Percentiles rank a stretch among this genome's conserved stretches.
These are phyloP conservation scores for Oegoconia quadripuncta DNA, from an alignment of 2,888 invertebrate genomes.

Conservation along the genomic window DNA sequence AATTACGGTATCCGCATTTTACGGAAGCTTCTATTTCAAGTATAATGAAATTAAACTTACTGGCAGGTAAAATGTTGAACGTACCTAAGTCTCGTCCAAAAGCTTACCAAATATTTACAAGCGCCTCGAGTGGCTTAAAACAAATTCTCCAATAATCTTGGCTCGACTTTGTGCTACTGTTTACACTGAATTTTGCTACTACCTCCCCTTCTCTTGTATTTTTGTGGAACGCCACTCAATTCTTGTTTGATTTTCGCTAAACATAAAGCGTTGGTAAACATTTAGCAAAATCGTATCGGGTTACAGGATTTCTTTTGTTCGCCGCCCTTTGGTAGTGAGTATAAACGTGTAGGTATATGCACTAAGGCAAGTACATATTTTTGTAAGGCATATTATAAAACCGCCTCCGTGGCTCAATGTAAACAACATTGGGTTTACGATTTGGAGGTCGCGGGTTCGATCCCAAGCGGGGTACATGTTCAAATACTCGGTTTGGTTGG, in stretches of 20 bases:
- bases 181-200: conserved; percentile 68
- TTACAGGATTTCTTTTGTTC: conserved; percentile 63
- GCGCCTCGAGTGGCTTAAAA: conserved; percentile 73
- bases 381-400: too few relatives aligned
- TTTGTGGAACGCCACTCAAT: conserved; percentile 69
- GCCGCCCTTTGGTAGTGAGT: conserved; percentile 21
- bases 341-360: not conserved
- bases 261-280: conserved; percentile 73
- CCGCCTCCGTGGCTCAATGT: too few relatives aligned
- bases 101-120: conserved; percentile 75
- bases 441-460: too few relatives aligned
- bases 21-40: too few relatives aligned
- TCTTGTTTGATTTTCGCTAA: conserved; percentile 74
- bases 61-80: conserved; percentile 57
- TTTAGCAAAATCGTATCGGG: conserved; percentile 64
- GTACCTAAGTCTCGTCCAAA: conserved; percentile 47
- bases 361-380: too few relatives aligned
- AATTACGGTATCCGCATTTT: too few relatives aligned
- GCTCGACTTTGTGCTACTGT: conserved; percentile 64
- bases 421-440: too few relatives aligned
- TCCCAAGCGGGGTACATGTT: too few relatives aligned
- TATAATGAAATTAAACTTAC: conserved; percentile 59
- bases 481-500: too few relatives aligned
- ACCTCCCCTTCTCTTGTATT: conserved; percentile 53
- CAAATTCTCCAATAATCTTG: conserved; percentile 75